Base-by-base conservation (phyloP, 2,888 invertebrate species). In the Stratiomys singularior region DNA sequence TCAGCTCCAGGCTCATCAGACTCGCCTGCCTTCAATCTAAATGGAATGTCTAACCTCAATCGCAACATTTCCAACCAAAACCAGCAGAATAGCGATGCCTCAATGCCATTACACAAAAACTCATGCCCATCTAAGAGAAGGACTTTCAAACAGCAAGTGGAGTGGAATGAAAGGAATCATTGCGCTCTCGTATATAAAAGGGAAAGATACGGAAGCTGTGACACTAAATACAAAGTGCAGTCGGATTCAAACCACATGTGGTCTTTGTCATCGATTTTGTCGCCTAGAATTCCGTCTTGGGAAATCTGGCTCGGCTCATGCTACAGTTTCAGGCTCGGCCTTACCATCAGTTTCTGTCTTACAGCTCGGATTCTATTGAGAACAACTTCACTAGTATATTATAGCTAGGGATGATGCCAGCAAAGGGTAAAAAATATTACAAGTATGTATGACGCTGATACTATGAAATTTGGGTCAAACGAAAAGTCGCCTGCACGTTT, bases 201-300 rank as follows among this genome's bases (percentile, higher is more conserved):
- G 52, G n/a, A 37, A 5, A 13, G 52, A 52, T 52, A 4, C 52
- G 4, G 52, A 15, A 52, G 18, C 4, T 4, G n/a, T 52, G 52
- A 52, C 52, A 52, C 52, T 15, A 52, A 37, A 9, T 52, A 52
- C 52, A 4, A 52, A 13, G 7, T 52, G 7, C 52, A 9, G 7
- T 52, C 15, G 52, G n/a, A 13, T 52, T 52, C 18, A 13, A 52
- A 18, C 52, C 52, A 18, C 52, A 52, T 52, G 52, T 52, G 52
- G 18, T 52, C 52, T 5, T 52, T 52, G 52, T 18, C 52, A 52
- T 52, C 52, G 52, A 52, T 52, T 52, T 52, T 52, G 52, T 52
- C 52, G 52, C 52, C 18, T n/a, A 2, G 52, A 52, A 13, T 52
- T 15, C 52, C 52, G 15, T 52, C 52, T 52, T 52, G n/a, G 37